These are phyloP conservation scores for Hermetia illucens DNA, from an alignment of 1,140 invertebrate species.

Conservation along the genomic window DNA sequence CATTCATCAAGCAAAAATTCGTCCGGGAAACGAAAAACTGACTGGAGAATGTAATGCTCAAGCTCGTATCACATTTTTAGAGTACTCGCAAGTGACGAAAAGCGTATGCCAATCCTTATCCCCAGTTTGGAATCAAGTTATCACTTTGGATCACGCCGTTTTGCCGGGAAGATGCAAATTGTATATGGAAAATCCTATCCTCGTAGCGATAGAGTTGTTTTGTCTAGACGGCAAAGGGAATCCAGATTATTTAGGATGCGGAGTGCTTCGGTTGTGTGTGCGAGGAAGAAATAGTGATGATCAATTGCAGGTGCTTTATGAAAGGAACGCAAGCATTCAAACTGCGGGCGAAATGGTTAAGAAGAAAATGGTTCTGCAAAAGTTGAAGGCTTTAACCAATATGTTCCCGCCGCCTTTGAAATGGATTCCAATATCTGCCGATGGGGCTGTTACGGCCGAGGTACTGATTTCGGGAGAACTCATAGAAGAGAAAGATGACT, in stretches of 20 bases:
- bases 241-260: constrained; percentile 13
- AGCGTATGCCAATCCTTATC: constrained; percentile 28
- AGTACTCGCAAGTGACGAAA: constrained; percentile 23
- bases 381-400: constrained; percentile 18
- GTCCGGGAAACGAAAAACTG: constrained; percentile 35
- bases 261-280: constrained; percentile 4
- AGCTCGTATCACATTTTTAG: constrained; percentile 31
- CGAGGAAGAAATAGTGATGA: neutral
- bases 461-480: constrained; percentile 23
- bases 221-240: constrained; percentile 14
- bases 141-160: constrained; percentile 33
- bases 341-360: constrained; percentile 2
- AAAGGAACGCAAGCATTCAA: too few species aligned
- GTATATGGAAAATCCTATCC: constrained; percentile 34
- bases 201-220: constrained; percentile 30
- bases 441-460: constrained; percentile 19
- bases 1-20: constrained; percentile 45
- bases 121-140: constrained; percentile 44
- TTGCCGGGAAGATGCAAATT: constrained; percentile 33
- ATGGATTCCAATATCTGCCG: constrained; percentile 18
- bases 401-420: constrained; percentile 20
- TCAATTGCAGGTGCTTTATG: too few species aligned
- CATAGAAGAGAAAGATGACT: constrained; percentile 10
- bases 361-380: constrained; percentile 7
- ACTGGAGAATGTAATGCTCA: constrained; percentile 37